Percentiles rank a stretch among this genome's conserved stretches.
Evolutionary conservation across 2,888 invertebrate species (phyloP).

Genomic region (Molanna angustata): DNA sequence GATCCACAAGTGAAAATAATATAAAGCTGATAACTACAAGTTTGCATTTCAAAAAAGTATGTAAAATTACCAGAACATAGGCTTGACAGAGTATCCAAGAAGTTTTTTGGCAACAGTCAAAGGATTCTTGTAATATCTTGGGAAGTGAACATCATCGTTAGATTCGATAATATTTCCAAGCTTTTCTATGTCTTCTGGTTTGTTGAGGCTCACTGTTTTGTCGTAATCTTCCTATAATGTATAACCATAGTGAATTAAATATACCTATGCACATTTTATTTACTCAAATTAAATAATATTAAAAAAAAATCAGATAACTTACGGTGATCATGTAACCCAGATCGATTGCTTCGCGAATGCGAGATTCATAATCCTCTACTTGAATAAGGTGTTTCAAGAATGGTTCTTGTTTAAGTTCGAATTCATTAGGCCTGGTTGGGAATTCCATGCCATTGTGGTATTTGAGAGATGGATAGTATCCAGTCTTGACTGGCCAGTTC

Average conservation of each 20-base stretch:
- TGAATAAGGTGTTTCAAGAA: slow-evolving; percentile 36
- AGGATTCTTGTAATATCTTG: slow-evolving; percentile 58
- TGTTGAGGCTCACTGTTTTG: background rate
- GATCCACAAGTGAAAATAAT: no score
- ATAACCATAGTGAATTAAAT: background rate
- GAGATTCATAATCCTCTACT: slow-evolving; percentile 42
- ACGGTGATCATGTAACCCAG: slow-evolving; percentile 45
- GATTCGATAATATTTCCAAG: slow-evolving; percentile 65
- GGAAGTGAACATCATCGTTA: slow-evolving; percentile 60
- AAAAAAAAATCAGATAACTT: no score
- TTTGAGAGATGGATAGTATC: slow-evolving; percentile 59
- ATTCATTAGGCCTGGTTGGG: slow-evolving; percentile 50
- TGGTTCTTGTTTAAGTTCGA: slow-evolving; percentile 36
- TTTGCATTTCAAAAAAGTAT: no score
- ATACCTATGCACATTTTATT: background rate
- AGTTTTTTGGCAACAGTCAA: slow-evolving; percentile 56
- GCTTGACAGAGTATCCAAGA: slow-evolving; percentile 51
- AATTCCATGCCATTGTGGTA: slow-evolving; percentile 57
- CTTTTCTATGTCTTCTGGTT: slow-evolving; percentile 46
- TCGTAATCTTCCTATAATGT: slow-evolving; percentile 37
- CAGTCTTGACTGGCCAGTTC: slow-evolving; percentile 48
- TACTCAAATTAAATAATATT: background rate
- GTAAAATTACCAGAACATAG: slow-evolving; percentile 28
- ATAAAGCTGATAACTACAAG: no score
- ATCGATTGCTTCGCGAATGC: slow-evolving; percentile 51